Evolutionary conservation across 2,113 vertebrate genomes (phyloP).

Genomic region (Dunckerocampus dactyliophorus): DNA sequence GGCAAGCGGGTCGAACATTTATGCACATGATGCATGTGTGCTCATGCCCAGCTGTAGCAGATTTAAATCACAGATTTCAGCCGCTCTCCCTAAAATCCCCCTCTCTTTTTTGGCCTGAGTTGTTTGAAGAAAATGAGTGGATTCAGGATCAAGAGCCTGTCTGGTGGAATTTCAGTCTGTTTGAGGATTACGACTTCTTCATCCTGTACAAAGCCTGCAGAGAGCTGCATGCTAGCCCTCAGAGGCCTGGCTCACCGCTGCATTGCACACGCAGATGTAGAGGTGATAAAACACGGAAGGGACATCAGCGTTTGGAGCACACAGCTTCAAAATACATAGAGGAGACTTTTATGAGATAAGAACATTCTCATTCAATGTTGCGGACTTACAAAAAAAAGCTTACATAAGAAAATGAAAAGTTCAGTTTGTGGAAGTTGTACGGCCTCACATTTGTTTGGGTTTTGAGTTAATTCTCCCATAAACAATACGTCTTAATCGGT

Average conservation of each 20-base stretch:
- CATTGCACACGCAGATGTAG: conserved; percentile 41
- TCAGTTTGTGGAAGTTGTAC: neutral
- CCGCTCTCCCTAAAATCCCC: conserved; percentile 55
- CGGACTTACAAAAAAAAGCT: neutral
- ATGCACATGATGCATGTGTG: conserved; percentile 17
- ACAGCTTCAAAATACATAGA: conserved; percentile 55
- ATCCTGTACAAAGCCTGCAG: conserved; percentile 59
- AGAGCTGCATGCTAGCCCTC: conserved; percentile 55
- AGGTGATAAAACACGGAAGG: conserved; percentile 52
- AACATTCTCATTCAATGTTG: neutral
- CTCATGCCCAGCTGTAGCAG: conserved; percentile 64
- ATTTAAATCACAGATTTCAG: conserved; percentile 66
- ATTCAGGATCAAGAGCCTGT: conserved; percentile 72
- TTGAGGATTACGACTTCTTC: conserved; percentile 73
- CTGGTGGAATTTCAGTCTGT: conserved; percentile 72
- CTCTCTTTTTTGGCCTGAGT: conserved; percentile 60
- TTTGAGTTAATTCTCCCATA: too few species aligned
- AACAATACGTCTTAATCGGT: too few species aligned
- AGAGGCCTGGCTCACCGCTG: conserved; percentile 46
- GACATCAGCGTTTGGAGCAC: conserved; percentile 37
- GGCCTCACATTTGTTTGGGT: too few species aligned
- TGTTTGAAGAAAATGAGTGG: conserved; percentile 77
- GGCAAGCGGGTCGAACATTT: conserved; percentile 60
- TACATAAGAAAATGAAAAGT: neutral
- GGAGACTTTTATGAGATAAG: conserved; percentile 14